Evolutionary conservation across 2,113 vertebrate genomes (phyloP).

Genomic region (Lanius collurio): DNA sequence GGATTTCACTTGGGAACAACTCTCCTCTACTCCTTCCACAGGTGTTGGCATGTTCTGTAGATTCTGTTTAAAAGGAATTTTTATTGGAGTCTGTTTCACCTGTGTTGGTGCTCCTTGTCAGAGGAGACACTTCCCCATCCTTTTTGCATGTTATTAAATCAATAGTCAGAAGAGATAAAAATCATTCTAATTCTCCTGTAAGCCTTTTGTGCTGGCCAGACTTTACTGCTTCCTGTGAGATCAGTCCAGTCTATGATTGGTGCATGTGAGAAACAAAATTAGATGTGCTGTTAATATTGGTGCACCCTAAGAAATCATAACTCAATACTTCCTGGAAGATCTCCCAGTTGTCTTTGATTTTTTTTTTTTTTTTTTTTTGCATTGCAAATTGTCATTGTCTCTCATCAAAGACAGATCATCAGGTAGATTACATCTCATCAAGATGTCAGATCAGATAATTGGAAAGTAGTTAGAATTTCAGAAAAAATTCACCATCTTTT

Average conservation of each 20-base stretch:
- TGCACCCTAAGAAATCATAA: not conserved
- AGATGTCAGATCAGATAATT: not conserved
- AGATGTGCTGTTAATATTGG: not conserved
- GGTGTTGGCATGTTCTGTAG: not conserved
- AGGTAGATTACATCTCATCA: not conserved
- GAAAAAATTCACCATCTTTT: not conserved
- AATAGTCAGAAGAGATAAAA: not conserved
- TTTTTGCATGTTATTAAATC: not conserved
- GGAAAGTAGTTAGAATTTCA: not conserved
- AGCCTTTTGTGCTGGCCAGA: not conserved
- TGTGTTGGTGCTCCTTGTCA: not conserved
- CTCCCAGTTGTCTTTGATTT: not conserved
- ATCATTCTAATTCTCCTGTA: not conserved
- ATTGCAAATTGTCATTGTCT: slow-evolving; percentile 2
- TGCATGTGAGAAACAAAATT: not conserved
- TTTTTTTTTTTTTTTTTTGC: not conserved
- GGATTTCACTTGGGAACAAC: not conserved
- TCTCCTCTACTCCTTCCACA: not conserved
- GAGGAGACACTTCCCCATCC: not conserved
- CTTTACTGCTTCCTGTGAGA: not conserved
- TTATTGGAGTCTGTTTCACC: not conserved
- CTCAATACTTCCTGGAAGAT: not conserved
- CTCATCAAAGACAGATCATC: not conserved
- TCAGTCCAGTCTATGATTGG: not conserved
- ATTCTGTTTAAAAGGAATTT: not conserved